phyloP scores from a whole-genome alignment of 2,113 vertebrate genomes.

The Furnarius figulus region DNA sequence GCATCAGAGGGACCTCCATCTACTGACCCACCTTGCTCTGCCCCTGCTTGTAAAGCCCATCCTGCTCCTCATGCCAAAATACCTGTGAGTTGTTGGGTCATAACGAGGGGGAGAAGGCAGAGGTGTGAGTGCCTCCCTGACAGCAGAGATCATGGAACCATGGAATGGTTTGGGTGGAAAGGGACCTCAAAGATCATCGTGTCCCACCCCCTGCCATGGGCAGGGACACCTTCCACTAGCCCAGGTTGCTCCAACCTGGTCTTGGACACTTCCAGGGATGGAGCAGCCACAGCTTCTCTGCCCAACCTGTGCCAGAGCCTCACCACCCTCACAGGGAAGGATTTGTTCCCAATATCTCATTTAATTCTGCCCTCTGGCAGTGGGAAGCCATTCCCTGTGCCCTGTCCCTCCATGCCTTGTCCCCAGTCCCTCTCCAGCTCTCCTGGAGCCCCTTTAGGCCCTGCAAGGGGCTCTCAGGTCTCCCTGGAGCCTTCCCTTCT shows the following conservation, averaged over 20 bases:
- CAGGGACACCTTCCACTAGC: background rate
- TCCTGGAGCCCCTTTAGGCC: background rate
- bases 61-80: background rate
- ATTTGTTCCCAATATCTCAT: background rate
- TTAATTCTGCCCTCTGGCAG: background rate
- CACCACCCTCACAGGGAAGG: background rate
- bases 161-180: background rate
- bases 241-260: background rate
- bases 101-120: background rate
- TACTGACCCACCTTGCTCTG: background rate
- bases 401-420: background rate
- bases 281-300: background rate
- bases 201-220: rapidly evolving
- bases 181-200: rapidly evolving
- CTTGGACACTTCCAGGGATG: background rate
- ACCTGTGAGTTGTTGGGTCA: background rate
- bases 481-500: background rate
- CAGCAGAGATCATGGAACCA: background rate
- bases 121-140: background rate
- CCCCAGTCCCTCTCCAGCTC: background rate
- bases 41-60: background rate
- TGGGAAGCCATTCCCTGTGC: background rate
- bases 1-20: background rate
- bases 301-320: background rate
- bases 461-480: background rate